phyloP scores from a whole-genome alignment of 2,888 invertebrate genomes.

The Tipula unca region DNA sequence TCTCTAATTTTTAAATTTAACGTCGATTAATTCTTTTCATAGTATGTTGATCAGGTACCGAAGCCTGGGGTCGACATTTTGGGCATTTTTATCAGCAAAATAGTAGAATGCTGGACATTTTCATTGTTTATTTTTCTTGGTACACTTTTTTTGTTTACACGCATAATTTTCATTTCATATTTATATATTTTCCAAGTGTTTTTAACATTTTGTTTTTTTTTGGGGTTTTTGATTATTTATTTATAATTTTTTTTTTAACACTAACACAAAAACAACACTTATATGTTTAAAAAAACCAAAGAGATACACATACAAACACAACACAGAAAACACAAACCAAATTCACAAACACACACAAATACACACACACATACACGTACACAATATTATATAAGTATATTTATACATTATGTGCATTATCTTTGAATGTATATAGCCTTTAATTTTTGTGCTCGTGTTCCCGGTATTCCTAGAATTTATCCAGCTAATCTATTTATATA shows the following conservation, averaged over 20 bases:
- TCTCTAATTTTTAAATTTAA: too few relatives aligned
- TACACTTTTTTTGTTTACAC: not conserved
- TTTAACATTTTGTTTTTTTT: not conserved
- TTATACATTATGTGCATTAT: not conserved
- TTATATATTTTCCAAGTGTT: not conserved
- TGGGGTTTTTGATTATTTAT: not conserved
- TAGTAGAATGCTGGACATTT: not conserved
- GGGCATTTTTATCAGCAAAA: not conserved
- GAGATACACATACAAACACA: not conserved
- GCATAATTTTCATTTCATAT: not conserved
- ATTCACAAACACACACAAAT: not conserved
- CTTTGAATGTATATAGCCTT: conserved; percentile 8
- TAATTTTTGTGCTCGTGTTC: not conserved
- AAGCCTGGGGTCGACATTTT: too few relatives aligned
- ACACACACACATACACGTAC: not conserved
- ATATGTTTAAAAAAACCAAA: not conserved
- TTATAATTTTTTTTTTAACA: not conserved
- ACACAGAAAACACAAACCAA: too few relatives aligned
- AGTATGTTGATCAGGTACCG: too few relatives aligned
- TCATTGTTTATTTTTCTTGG: not conserved
- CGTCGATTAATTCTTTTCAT: too few relatives aligned
- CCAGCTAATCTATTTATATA: not conserved
- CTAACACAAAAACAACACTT: not conserved
- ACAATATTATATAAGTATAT: not conserved
- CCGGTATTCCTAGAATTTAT: not conserved